These are phyloP conservation scores for Fukomys damarensis DNA, from an alignment of 2,113 vertebrate genomes.

Conservation along the genomic window DNA sequence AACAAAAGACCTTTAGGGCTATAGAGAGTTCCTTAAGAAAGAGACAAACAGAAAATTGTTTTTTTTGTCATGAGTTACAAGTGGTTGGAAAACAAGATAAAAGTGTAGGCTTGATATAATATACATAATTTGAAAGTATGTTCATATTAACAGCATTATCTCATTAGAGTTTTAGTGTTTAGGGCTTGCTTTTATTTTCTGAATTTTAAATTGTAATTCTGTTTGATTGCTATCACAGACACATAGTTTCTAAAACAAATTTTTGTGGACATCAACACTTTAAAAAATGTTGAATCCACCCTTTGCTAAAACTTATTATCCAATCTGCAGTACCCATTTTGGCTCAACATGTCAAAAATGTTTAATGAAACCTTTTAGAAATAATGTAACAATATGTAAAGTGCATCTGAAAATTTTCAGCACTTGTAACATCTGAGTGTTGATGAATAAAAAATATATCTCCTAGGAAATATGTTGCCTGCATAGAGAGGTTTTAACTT, in stretches of 20 bases:
- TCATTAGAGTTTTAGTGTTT: slow-evolving; percentile 44
- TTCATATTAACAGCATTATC: slow-evolving; percentile 44
- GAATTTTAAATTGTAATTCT: slow-evolving; percentile 71
- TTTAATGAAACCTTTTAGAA: slow-evolving; percentile 63
- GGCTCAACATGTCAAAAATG: slow-evolving; percentile 38
- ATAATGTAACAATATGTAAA: slow-evolving; percentile 13
- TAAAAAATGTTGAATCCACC: slow-evolving; percentile 40
- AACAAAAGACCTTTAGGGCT: neutral
- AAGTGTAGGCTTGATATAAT: slow-evolving; percentile 7
- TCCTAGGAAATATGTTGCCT: slow-evolving; percentile 59
- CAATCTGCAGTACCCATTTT: neutral
- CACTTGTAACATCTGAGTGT: slow-evolving; percentile 42
- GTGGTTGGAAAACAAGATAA: neutral
- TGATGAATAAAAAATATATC: slow-evolving; percentile 49
- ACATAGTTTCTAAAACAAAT: slow-evolving; percentile 51
- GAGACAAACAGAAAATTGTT: slow-evolving; percentile 37
- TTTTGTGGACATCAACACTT: slow-evolving; percentile 20
- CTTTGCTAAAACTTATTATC: slow-evolving; percentile 38
- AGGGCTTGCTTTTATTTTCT: slow-evolving; percentile 61
- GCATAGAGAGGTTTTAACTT: slow-evolving; percentile 46
- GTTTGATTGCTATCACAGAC: slow-evolving; percentile 57
- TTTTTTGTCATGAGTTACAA: neutral
- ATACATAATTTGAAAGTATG: slow-evolving; percentile 38
- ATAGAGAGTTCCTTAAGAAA: slow-evolving; percentile 18
- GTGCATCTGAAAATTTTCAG: slow-evolving; percentile 5